These are phyloP conservation scores for Stegodyphus mimosarum DNA, from an alignment of 1,140 invertebrate genomes.

Conservation along the genomic window DNA sequence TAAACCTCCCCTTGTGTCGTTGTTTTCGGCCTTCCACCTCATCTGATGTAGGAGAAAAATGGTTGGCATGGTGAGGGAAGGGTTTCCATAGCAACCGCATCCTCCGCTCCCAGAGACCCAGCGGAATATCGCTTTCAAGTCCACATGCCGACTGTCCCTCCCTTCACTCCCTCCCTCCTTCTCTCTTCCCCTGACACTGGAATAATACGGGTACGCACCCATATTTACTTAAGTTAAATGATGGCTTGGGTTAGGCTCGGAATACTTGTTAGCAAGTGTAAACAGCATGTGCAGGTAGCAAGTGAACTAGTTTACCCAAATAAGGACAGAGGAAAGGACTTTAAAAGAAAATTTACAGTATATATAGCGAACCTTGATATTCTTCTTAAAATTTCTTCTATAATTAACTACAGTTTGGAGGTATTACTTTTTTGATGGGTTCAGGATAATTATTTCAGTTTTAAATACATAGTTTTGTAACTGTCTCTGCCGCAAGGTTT, in stretches of 20 bases:
- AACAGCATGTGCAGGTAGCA: too few species aligned
- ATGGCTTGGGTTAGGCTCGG: neutral
- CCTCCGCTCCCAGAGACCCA: slow-evolving; percentile 47
- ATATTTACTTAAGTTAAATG: slow-evolving; percentile 47
- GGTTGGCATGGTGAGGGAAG: slow-evolving; percentile 57
- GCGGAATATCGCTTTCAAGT: slow-evolving; percentile 58
- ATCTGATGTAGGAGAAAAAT: slow-evolving; percentile 61
- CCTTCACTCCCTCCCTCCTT: slow-evolving; percentile 2
- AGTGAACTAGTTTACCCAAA: too few species aligned
- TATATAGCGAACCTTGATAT: too few species aligned
- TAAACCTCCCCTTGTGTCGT: slow-evolving; percentile 17
- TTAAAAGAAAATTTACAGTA: too few species aligned
- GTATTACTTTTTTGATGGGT: too few species aligned
- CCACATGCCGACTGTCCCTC: slow-evolving; percentile 56
- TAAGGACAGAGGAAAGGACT: too few species aligned
- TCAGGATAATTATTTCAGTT: too few species aligned
- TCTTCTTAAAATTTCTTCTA: too few species aligned
- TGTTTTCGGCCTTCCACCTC: slow-evolving; percentile 59
- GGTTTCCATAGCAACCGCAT: slow-evolving; percentile 58
- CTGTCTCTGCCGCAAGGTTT: too few species aligned
- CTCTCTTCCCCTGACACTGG: neutral
- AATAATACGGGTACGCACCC: slow-evolving; percentile 28
- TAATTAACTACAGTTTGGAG: too few species aligned
- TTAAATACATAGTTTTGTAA: too few species aligned
- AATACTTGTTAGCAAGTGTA: too few species aligned